Evolutionary conservation across 2,888 invertebrate species (phyloP).

Genomic region (Meiosimyza decipiens): DNA sequence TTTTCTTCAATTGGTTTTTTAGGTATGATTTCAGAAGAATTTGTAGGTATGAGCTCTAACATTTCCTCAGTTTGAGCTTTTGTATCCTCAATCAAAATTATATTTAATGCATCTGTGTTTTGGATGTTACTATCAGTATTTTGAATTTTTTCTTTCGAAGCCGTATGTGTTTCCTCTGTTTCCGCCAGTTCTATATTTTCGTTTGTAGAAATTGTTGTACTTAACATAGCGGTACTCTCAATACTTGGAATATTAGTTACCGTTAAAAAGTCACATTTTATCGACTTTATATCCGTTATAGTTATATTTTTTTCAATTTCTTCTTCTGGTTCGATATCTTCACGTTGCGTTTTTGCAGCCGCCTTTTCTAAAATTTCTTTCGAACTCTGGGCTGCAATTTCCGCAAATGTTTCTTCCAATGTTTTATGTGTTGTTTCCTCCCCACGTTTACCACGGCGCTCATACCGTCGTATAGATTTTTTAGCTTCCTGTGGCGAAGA

Average conservation of each 20-base stretch:
- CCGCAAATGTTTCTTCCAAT: constrained; percentile 50
- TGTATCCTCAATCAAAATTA: neutral
- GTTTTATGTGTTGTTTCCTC: constrained; percentile 44
- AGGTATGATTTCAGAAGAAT: constrained; percentile 33
- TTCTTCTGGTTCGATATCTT: neutral
- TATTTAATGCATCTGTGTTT: neutral
- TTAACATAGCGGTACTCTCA: neutral
- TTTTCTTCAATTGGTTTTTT: neutral
- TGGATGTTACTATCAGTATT: too few species aligned
- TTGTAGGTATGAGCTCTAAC: neutral
- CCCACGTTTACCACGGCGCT: constrained; percentile 44
- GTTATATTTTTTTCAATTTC: neutral
- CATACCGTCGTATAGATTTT: constrained; percentile 46
- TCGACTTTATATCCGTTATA: neutral
- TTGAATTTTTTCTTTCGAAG: too few species aligned
- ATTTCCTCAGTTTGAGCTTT: too few species aligned
- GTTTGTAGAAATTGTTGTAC: neutral
- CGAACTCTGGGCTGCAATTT: constrained; percentile 48
- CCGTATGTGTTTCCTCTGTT: too few species aligned
- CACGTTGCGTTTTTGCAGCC: neutral
- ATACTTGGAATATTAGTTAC: too few species aligned
- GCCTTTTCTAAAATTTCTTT: constrained; percentile 43
- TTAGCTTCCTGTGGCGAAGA: constrained; percentile 39
- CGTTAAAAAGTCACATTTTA: neutral
- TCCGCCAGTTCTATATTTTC: too few species aligned